A percentile compares a stretch with the other conserved stretches of the same genome.
phyloP scores from a whole-genome alignment of 2,113 vertebrate species.

The Solea solea region DNA sequence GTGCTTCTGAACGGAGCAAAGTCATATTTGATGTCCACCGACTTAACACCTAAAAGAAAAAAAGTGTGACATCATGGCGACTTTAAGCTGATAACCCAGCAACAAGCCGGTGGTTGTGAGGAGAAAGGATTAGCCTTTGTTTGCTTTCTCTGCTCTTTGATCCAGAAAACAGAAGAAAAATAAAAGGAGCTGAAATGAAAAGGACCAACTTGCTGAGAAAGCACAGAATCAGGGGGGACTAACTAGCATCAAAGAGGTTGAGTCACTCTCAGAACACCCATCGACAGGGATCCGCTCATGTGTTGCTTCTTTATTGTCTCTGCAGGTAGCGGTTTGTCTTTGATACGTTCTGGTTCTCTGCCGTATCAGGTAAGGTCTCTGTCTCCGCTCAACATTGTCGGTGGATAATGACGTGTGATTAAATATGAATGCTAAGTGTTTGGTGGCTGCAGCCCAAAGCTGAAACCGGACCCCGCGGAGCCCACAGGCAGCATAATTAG shows the following conservation, averaged over 20 bases:
- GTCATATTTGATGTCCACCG: conserved; percentile 75
- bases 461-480: conserved; percentile 77
- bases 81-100: conserved; percentile 69
- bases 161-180: conserved; percentile 62
- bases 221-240: conserved; percentile 49
- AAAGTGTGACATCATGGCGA: conserved; percentile 69
- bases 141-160: conserved; percentile 75
- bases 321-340: conserved; percentile 44
- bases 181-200: conserved; percentile 72
- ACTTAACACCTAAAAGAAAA: conserved; percentile 54
- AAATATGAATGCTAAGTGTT: conserved; percentile 87
- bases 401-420: conserved; percentile 82
- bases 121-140: conserved; percentile 69
- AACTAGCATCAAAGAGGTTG: conserved; percentile 66
- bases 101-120: conserved; percentile 62
- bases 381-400: conserved; percentile 82
- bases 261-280: conserved; percentile 51
- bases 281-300: conserved; percentile 4
- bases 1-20: conserved; percentile 52
- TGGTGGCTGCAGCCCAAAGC: conserved; percentile 81
- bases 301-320: conserved; percentile 41
- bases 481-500: conserved; percentile 81
- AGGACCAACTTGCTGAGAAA: conserved; percentile 68
- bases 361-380: conserved; percentile 74
- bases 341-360: conserved; percentile 56